A percentile compares a stretch with the other conserved stretches of the same genome.
Evolutionary conservation across 2,797 vertebrate genomes (phyloP).

Genomic region (Tinamus major): DNA sequence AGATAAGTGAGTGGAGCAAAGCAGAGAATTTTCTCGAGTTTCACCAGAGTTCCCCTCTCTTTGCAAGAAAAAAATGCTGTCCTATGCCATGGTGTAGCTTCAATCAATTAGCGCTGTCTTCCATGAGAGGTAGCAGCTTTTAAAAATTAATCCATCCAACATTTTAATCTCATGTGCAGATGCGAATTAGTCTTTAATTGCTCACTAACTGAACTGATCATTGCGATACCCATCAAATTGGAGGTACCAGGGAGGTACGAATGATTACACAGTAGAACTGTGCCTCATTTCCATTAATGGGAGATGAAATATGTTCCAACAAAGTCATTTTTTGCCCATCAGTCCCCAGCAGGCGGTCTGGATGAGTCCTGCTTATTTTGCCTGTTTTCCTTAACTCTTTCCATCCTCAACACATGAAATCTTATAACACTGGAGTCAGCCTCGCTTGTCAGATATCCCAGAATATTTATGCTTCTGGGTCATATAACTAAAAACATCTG

Average conservation of each 20-base stretch:
- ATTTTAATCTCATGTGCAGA: constrained; percentile 24
- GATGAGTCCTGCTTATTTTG: neutral
- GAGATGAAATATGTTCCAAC: constrained; percentile 17
- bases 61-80: neutral
- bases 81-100: neutral
- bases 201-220: neutral
- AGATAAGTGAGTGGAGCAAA: neutral
- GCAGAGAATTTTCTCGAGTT: neutral
- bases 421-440: fast-evolving
- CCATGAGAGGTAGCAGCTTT: neutral
- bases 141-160: constrained; percentile 22
- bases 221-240: neutral
- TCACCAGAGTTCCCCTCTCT: neutral
- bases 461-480: neutral
- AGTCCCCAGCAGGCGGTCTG: neutral
- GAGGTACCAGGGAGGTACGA: neutral
- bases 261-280: constrained; percentile 1
- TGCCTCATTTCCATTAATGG: constrained; percentile 1
- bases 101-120: neutral
- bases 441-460: neutral
- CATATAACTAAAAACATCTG: neutral
- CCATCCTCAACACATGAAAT: neutral
- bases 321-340: constrained; percentile 3
- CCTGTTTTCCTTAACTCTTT: neutral
- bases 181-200: constrained; percentile 53